Conservation (phyloP, 2,888 invertebrate species). For the Rhogogaster chlorosoma region DNA sequence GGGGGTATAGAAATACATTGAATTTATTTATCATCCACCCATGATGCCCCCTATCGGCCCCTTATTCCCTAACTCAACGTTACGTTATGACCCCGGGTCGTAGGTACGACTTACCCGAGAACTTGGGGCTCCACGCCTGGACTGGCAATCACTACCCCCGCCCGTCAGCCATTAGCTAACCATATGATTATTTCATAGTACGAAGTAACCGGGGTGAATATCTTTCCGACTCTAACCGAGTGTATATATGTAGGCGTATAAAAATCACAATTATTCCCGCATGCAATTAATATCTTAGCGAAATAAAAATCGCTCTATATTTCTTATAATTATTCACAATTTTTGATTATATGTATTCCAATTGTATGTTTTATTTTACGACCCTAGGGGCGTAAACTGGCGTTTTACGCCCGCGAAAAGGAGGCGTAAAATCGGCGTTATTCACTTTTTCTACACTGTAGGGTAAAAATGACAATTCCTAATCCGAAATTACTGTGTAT, state of each 20-base stretch:
- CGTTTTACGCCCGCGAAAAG: no score
- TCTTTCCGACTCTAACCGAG: slow-evolving; percentile 55
- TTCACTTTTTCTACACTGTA: no score
- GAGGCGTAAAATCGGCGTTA: no score
- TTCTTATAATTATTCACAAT: no score
- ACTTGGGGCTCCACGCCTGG: slow-evolving; percentile 54
- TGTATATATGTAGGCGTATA: no score
- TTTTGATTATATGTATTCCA: no score
- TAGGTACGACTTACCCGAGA: slow-evolving; percentile 9
- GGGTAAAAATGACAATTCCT: neutral
- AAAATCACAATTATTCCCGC: no score
- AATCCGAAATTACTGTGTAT: neutral
- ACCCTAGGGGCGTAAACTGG: no score
- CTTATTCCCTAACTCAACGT: slow-evolving; percentile 63
- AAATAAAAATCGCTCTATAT: no score
- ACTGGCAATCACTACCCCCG: slow-evolving; percentile 55
- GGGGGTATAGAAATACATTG: slow-evolving; percentile 73
- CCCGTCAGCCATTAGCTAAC: slow-evolving; percentile 75
- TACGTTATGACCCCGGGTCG: slow-evolving; percentile 32
- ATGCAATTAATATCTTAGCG: no score
- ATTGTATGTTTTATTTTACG: no score
- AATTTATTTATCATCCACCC: slow-evolving; percentile 69
- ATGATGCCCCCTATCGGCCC: slow-evolving; percentile 19
- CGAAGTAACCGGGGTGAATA: slow-evolving; percentile 61
- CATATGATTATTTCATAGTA: slow-evolving; percentile 78